phyloP scores from a whole-genome alignment of 2,888 invertebrate genomes.

The Oscheius onirici region DNA sequence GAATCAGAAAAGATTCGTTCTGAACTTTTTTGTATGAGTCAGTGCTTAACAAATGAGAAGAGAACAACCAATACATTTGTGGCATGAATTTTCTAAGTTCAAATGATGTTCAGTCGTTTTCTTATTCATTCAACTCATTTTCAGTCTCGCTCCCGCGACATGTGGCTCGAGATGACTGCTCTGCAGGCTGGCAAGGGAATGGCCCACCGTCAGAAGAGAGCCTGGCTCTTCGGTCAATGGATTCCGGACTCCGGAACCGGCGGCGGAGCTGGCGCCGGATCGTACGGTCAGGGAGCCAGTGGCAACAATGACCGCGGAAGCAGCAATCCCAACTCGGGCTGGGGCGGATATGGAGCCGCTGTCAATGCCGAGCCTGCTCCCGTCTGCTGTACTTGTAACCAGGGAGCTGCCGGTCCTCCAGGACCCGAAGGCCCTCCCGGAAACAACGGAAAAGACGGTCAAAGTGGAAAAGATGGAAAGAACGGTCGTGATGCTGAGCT shows the following conservation, averaged over 20 bases:
- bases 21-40: too few relatives aligned
- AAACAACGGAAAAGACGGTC: constrained; percentile 63
- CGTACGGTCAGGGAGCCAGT: constrained; percentile 2
- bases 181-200: constrained; percentile 64
- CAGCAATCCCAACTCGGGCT: constrained; percentile 34
- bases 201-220: constrained; percentile 60
- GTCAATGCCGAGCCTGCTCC: constrained; percentile 62
- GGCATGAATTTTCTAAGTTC: background rate
- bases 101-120: background rate
- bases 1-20: too few relatives aligned
- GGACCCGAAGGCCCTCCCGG: constrained; percentile 65
- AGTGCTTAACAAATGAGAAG: too few relatives aligned
- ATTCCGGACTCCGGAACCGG: constrained; percentile 62
- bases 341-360: constrained; percentile 62
- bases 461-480: constrained; percentile 62
- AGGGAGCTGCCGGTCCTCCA: constrained; percentile 63
- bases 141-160: constrained; percentile 62
- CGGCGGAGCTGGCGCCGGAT: constrained; percentile 46
- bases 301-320: constrained; percentile 35
- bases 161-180: constrained; percentile 68
- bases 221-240: constrained; percentile 66
- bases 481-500: constrained; percentile 61
- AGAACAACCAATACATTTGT: too few relatives aligned
- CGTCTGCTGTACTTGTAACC: constrained; percentile 63
- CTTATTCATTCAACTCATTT: background rate